phyloP scores from a whole-genome alignment of 2,888 invertebrate species.

The Chrysolina haemoptera region DNA sequence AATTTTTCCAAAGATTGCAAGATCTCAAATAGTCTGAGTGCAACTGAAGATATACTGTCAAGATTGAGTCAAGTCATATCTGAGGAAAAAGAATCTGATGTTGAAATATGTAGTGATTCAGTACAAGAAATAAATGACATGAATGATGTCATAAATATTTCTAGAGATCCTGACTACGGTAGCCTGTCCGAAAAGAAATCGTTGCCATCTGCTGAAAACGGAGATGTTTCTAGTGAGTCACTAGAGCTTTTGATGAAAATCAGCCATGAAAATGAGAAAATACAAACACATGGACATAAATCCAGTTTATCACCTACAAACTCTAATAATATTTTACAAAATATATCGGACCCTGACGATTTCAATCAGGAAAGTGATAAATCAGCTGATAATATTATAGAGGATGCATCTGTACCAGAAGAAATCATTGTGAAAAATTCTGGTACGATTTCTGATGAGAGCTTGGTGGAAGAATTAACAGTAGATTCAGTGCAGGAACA shows the following conservation, averaged over 20 bases:
- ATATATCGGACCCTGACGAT: slow-evolving; percentile 2
- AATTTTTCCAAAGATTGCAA: slow-evolving; percentile 28
- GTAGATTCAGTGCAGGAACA: neutral
- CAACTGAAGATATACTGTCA: slow-evolving; percentile 41
- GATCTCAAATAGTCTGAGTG: slow-evolving; percentile 33
- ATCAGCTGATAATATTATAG: slow-evolving; percentile 7
- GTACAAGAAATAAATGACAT: neutral
- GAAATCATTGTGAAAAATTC: neutral
- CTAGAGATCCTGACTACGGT: neutral
- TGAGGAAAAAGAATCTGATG: slow-evolving; percentile 3
- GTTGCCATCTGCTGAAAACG: neutral
- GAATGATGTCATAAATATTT: neutral
- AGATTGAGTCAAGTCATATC: slow-evolving; percentile 32
- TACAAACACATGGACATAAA: neutral
- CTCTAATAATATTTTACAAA: neutral
- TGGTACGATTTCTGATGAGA: neutral
- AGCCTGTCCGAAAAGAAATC: neutral
- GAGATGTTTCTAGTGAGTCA: slow-evolving; percentile 19
- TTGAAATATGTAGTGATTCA: neutral
- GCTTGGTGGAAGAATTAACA: neutral
- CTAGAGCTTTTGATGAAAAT: slow-evolving; percentile 25
- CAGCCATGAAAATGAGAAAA: neutral
- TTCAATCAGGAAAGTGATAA: slow-evolving; percentile 2
- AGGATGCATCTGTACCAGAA: neutral
- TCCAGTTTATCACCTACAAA: neutral